Percentiles rank a stretch among this genome's conserved stretches.
These are phyloP conservation scores for Arothron firmamentum DNA, from an alignment of 2,113 vertebrate genomes.

Conservation along the genomic window DNA sequence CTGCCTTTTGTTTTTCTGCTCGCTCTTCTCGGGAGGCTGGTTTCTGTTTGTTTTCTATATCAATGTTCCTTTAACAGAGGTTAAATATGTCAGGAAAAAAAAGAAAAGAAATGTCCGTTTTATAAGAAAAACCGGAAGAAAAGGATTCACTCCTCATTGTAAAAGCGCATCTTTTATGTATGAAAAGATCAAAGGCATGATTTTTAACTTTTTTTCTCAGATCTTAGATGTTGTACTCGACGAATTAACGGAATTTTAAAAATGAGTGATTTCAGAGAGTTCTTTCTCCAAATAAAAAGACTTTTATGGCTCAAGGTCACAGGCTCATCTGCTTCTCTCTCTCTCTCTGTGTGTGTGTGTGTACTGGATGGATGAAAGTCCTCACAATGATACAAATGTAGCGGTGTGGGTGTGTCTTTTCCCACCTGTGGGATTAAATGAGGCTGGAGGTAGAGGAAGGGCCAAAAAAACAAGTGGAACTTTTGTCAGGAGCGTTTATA, in stretches of 20 bases:
- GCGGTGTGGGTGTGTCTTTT: not conserved
- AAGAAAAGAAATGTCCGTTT: conserved; percentile 52
- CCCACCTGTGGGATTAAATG: too few relatives aligned
- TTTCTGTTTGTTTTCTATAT: conserved; percentile 64
- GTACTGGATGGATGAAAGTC: too few relatives aligned
- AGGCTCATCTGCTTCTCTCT: not conserved
- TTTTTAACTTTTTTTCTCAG: conserved; percentile 72
- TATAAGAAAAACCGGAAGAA: conserved; percentile 44
- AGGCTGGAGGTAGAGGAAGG: too few relatives aligned
- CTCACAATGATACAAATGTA: too few relatives aligned
- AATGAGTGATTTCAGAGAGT: conserved; percentile 70
- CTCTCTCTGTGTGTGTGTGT: not conserved
- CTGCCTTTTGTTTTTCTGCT: conserved; percentile 31
- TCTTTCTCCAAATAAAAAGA: conserved; percentile 74
- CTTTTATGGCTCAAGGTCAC: conserved; percentile 55
- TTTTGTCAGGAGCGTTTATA: too few relatives aligned
- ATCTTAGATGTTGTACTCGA: conserved; percentile 70
- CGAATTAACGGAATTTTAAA: conserved; percentile 69
- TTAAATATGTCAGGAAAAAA: conserved; percentile 54
- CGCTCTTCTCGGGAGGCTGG: conserved; percentile 44
- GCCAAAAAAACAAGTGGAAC: too few relatives aligned
- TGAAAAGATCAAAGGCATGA: conserved; percentile 72
- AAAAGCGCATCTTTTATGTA: conserved; percentile 69
- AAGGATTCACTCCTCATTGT: conserved; percentile 53
- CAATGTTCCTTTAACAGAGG: conserved; percentile 63